phyloP scores from a whole-genome alignment of 1,140 invertebrate genomes.

The Cotesia chilonis region DNA sequence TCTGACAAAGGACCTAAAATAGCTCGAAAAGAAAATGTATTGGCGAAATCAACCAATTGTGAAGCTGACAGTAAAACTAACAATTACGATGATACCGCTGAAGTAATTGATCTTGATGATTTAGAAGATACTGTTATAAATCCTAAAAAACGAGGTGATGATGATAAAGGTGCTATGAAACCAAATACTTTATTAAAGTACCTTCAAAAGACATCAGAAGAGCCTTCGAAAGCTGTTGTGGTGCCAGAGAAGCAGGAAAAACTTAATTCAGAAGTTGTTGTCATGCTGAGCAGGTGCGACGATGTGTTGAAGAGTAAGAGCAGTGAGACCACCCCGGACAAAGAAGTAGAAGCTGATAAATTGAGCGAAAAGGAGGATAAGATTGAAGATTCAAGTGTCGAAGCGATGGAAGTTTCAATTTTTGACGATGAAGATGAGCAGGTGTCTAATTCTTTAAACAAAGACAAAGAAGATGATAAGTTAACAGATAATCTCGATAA shows the following conservation, averaged over 20 bases:
- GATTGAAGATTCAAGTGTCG: slow-evolving; percentile 18
- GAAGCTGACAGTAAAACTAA: slow-evolving; percentile 34
- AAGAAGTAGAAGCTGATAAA: not conserved
- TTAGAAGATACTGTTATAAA: not conserved
- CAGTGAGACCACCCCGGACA: not conserved
- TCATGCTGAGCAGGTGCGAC: slow-evolving; percentile 16
- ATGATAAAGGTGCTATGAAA: slow-evolving; percentile 39
- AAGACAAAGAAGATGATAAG: slow-evolving; percentile 19
- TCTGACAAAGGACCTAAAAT: slow-evolving; percentile 55
- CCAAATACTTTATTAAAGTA: slow-evolving; percentile 50
- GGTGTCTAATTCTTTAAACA: slow-evolving; percentile 24
- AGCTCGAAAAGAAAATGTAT: slow-evolving; percentile 49
- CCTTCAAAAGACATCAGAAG: slow-evolving; percentile 43
- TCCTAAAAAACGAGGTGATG: slow-evolving; percentile 10
- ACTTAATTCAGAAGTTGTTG: not conserved
- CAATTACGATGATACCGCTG: not conserved
- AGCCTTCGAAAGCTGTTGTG: not conserved
- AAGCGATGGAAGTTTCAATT: slow-evolving; percentile 7
- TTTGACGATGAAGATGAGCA: slow-evolving; percentile 8
- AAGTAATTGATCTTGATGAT: slow-evolving; percentile 4
- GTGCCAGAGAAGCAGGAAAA: not conserved
- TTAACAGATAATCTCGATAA: slow-evolving; percentile 25
- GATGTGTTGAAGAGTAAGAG: not conserved
- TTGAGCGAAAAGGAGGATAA: not conserved
- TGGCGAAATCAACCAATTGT: slow-evolving; percentile 26